phyloP scores from a whole-genome alignment of 2,113 vertebrate genomes.

The Heteronetta atricapilla region DNA sequence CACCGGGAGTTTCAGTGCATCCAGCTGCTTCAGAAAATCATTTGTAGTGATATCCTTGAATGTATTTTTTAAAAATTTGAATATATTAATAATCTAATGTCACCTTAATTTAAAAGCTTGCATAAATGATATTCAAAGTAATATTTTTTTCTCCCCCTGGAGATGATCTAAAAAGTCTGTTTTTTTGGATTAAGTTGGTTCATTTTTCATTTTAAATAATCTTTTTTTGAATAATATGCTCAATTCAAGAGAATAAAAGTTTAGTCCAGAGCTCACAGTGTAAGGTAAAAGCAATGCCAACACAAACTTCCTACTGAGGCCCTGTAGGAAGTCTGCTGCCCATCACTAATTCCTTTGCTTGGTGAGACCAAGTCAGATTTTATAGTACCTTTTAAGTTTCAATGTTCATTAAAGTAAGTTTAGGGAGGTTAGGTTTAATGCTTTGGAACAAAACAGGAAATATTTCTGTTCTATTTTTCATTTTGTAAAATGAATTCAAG shows the following conservation, averaged over 20 bases:
- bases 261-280: neutral
- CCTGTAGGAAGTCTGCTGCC: neutral
- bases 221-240: neutral
- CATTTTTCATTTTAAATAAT: neutral
- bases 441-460: neutral
- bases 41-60: neutral
- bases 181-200: neutral
- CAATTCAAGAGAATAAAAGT: neutral
- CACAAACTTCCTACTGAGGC: neutral
- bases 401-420: neutral
- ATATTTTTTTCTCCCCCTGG: neutral
- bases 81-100: neutral
- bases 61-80: neutral
- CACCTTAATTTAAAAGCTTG: neutral
- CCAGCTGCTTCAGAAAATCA: neutral
- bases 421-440: neutral
- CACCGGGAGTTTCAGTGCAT: too few relatives aligned
- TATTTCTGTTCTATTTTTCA: neutral
- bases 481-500: neutral
- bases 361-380: neutral
- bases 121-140: neutral
- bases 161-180: accelerated
- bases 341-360: neutral
- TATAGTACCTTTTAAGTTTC: neutral
- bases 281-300: neutral